Conservation (phyloP, 2,797 vertebrate genomes). For the Paedocypris micromegethes region DNA sequence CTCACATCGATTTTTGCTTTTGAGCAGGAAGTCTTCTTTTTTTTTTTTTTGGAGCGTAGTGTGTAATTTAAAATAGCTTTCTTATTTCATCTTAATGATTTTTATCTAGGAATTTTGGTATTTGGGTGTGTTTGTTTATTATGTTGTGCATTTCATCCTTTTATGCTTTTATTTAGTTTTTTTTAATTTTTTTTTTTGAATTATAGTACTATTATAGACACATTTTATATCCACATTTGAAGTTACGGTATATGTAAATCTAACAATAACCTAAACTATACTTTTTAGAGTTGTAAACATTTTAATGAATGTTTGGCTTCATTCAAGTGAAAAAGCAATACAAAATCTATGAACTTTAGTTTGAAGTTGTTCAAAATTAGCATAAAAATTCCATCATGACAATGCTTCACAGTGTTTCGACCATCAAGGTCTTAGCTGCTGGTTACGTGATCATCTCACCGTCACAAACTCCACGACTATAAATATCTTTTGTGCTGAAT, state of each 20-base stretch:
- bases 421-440: neutral
- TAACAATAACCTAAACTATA: no score
- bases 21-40: neutral
- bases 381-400: neutral
- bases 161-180: no score
- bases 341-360: neutral
- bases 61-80: neutral
- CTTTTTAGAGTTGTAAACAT: no score
- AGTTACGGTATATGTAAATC: no score
- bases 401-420: neutral
- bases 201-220: no score
- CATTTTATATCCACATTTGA: no score
- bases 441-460: constrained; percentile 23
- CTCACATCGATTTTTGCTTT: constrained; percentile 34
- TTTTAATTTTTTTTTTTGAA: no score
- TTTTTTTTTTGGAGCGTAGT: neutral
- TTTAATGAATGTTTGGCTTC: no score
- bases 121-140: no score
- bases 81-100: neutral
- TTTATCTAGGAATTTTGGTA: neutral
- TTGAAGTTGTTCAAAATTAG: neutral
- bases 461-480: constrained; percentile 24
- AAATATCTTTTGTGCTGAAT: constrained; percentile 34
- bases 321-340: no score
- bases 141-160: no score